phyloP scores from a whole-genome alignment of 35 echinoderm and acorn worm species.

The Hemicentrotus pulcherrimus region DNA sequence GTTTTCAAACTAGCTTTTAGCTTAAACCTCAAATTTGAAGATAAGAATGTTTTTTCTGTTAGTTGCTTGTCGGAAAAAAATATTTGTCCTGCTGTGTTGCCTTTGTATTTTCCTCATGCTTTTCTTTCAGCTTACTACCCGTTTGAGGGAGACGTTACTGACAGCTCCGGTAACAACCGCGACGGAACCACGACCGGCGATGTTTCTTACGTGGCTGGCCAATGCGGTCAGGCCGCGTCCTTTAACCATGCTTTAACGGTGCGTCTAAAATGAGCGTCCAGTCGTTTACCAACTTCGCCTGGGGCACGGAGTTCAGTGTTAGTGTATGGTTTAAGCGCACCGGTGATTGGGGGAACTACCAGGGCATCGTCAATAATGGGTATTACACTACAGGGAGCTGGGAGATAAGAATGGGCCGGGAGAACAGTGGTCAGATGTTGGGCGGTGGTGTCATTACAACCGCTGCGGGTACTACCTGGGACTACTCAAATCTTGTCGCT shows the following conservation, averaged over 20 bases:
- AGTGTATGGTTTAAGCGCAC: slow-evolving; percentile 51
- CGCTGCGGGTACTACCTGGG: not conserved
- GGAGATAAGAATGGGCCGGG: slow-evolving; percentile 80
- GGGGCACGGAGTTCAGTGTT: slow-evolving; percentile 46
- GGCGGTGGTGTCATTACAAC: slow-evolving; percentile 60
- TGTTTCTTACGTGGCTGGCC: slow-evolving; percentile 19
- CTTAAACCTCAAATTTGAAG: too few relatives aligned
- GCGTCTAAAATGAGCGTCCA: slow-evolving; percentile 15
- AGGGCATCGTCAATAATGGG: slow-evolving; percentile 63
- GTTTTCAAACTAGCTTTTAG: too few relatives aligned
- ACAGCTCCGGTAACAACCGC: slow-evolving; percentile 22
- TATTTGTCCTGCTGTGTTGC: too few relatives aligned
- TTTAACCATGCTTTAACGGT: slow-evolving; percentile 49
- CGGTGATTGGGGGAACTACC: slow-evolving; percentile 44
- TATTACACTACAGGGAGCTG: slow-evolving; percentile 72
- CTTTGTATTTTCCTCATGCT: too few relatives aligned
- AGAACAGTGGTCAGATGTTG: slow-evolving; percentile 53
- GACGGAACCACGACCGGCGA: not conserved
- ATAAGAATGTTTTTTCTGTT: too few relatives aligned
- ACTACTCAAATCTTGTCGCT: slow-evolving; percentile 54
- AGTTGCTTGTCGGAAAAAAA: too few relatives aligned
- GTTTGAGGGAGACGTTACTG: slow-evolving; percentile 14
- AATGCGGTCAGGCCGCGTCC: slow-evolving; percentile 49
- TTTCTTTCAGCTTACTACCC: not conserved
- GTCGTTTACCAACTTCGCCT: slow-evolving; percentile 14